Evolutionary conservation across 2,888 invertebrate genomes (phyloP), one percentile per base, ranked within the genome.

Genomic region (Cryptophagus acutangulus): DNA sequence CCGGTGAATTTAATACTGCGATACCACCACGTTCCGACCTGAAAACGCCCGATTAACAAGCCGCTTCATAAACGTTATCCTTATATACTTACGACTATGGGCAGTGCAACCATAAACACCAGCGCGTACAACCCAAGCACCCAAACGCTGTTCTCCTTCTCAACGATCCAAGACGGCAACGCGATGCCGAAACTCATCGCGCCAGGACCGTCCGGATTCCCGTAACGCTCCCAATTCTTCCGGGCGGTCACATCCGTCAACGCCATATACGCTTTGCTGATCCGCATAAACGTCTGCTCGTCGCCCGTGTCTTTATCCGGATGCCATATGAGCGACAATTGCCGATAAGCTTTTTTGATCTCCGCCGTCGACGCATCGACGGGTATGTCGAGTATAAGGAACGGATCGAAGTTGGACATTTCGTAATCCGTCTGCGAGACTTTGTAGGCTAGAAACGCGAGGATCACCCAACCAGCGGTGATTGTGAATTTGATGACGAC

Each of bases 121-220:
- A 97, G 74, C 2, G 88, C 95, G 72, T 96, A 96, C 1, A 94
- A 76, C 2, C 94, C 94, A 34, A 96, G 75, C 3, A 95, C 96
- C 94, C 94, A 96, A 15, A 97, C 84, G 53, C 96, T 96, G 68
- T 99, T 99, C 71, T 99, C 94, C 68, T 97, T 95, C 65, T 97
- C 96, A 6, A 99, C 95, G 67, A 99, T 95, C 99, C 99, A 99
- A 38, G 97, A 96, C 3, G 99, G 99, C 38, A 99, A 70, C 4
- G 99, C 99, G 66, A 99, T 99, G 42, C 99, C 99, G 78, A 99
- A 99, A 58, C 92, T 93, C 83, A 95, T 97, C 15, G 95, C 97
- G 48, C 95, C 96, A 0, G 99, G 99, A 2, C 99, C 99, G 76
- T 99, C 99, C 1, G 99, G 99, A 75, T 99, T 99, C 14, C 99